Base-by-base conservation (phyloP, 2,113 vertebrate genomes). In the Ptilonorhynchus violaceus region DNA sequence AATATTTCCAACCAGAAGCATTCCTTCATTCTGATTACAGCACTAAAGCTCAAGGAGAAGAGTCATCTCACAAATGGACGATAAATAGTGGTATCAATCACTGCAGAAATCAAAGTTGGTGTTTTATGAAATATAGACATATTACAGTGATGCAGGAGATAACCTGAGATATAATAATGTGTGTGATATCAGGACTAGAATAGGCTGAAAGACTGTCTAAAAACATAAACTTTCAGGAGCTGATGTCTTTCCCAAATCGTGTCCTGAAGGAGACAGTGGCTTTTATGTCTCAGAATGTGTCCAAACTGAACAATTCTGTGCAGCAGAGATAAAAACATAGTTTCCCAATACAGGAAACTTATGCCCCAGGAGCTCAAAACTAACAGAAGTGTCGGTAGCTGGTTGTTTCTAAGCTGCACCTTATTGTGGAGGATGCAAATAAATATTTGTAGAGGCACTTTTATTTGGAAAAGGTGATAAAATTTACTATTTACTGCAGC, bases 1-100 rank as follows among this genome's bases (percentile, higher is more conserved):
- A 93, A 64, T 92, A 85, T 91, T 82, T 96, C 87, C 2, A 4
- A 64, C 17, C n/a, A 75, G 73, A 75, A 88, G 9, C 56, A 91
- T 89, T 89, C 31, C n/a, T 21, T 95, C 78, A 66, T 88, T 93
- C 93, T 94, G 87, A 96, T 91, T 95, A 68, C 12, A 13, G 62
- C 30, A 88, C 58, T 96, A 96, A 94, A 97, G 46, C 49, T 94
- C 69, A 85, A 89, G 72, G 70, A 94, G 69, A 94, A 93, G 59
- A 64, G 12, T 78, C 35, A 68, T 86, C 73, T 91, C 80, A 64
- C 1, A 37, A 96, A 94, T 69, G 81, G 70, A 87, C 69, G 86
- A 74, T 93, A 91, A 96, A 91, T 35, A 83, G 67, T 31, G 50
- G 16, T 63, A 96, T 93, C 79, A 76, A 85, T 89, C 93, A 89